Percentiles rank a stretch among this genome's conserved stretches.
These are phyloP conservation scores for Melanostoma mellinum DNA, from an alignment of 2,888 invertebrate genomes.

Conservation along the genomic window DNA sequence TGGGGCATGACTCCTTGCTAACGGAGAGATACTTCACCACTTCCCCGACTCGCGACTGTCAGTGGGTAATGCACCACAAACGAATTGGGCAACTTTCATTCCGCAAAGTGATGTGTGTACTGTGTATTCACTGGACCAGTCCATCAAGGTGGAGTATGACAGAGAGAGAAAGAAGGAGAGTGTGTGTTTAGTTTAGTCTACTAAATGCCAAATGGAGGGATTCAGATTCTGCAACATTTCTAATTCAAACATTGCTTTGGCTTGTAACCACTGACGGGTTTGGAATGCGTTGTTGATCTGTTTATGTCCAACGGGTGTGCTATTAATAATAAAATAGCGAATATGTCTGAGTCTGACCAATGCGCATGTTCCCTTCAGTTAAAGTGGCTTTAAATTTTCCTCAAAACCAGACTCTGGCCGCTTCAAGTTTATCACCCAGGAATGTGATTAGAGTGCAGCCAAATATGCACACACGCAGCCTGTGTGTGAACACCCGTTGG, in stretches of 20 bases:
- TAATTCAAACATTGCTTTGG: constrained; percentile 70
- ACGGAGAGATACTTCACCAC: constrained; percentile 31
- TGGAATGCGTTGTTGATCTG: constrained; percentile 70
- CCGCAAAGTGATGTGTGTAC: constrained; percentile 47
- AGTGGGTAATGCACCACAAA: constrained; percentile 59
- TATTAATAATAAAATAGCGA: constrained; percentile 69
- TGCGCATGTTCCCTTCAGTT: constrained; percentile 64
- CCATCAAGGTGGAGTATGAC: constrained; percentile 53
- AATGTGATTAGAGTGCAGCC: constrained; percentile 68
- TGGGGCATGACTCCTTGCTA: constrained; percentile 10
- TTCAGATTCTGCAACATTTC: constrained; percentile 59
- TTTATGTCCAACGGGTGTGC: constrained; percentile 72
- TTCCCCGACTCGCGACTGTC: constrained; percentile 27
- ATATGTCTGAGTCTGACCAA: constrained; percentile 41
- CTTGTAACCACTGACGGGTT: constrained; percentile 68
- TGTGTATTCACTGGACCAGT: constrained; percentile 55
- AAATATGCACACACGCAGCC: constrained; percentile 61
- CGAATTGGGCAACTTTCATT: constrained; percentile 72
- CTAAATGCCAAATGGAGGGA: constrained; percentile 30
- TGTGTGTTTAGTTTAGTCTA: neutral
- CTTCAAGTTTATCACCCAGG: constrained; percentile 68
- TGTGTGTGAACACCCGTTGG: constrained; percentile 37
- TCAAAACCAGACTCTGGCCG: constrained; percentile 46
- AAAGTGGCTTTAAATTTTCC: neutral
- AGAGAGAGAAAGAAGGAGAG: constrained; percentile 27